Evolutionary conservation across 1,140 invertebrate species (phyloP).

Genomic region (Cydia splendana): DNA sequence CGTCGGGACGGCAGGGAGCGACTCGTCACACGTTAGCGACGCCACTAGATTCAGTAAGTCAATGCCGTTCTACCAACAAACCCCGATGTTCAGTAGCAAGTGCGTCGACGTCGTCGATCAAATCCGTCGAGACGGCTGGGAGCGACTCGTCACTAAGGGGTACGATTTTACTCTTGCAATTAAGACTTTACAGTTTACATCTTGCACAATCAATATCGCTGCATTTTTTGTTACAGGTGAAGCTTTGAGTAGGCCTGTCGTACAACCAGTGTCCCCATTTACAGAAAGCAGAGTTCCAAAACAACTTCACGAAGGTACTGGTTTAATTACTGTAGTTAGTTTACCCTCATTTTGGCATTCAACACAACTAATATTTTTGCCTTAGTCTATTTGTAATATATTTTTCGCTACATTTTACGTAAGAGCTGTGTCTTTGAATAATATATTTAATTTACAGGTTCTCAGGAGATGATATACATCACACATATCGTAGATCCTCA

Average conservation of each 20-base stretch:
- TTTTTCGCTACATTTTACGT: no score
- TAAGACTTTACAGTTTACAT: no score
- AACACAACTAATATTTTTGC: not conserved
- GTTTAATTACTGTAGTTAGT: not conserved
- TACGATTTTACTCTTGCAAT: no score
- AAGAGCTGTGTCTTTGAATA: not conserved
- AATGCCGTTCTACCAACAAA: no score
- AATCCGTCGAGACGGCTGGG: slow-evolving; percentile 44
- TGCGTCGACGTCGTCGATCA: slow-evolving; percentile 54
- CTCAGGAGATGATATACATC: slow-evolving; percentile 74
- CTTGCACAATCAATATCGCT: no score
- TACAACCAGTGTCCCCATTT: slow-evolving; percentile 54
- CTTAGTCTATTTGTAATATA: no score
- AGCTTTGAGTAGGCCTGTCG: slow-evolving; percentile 41
- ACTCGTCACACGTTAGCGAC: slow-evolving; percentile 38
- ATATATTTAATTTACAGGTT: slow-evolving; percentile 55
- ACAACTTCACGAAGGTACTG: slow-evolving; percentile 58
- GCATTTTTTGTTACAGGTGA: slow-evolving; percentile 41
- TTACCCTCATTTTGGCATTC: not conserved
- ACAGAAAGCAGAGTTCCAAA: slow-evolving; percentile 53
- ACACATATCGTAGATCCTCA: slow-evolving; percentile 81
- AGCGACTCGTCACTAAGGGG: slow-evolving; percentile 49
- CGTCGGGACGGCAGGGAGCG: slow-evolving; percentile 43
- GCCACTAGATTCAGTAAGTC: not conserved
- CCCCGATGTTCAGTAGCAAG: slow-evolving; percentile 42